These are phyloP conservation scores for Scartelaos histophorus DNA, from an alignment of 2,113 vertebrate species.

Conservation along the genomic window DNA sequence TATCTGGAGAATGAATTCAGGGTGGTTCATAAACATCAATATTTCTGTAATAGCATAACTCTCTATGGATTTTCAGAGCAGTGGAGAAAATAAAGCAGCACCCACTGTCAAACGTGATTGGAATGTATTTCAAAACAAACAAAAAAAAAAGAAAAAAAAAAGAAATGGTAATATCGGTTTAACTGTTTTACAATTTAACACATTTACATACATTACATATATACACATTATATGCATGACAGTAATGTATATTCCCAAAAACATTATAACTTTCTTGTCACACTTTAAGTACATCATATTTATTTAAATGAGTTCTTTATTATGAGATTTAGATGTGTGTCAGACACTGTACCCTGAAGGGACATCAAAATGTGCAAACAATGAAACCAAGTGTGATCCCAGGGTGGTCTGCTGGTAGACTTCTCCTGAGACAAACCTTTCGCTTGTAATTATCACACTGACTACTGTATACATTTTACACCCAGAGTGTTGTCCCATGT, in stretches of 20 bases:
- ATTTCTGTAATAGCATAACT: neutral
- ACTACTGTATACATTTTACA: constrained; percentile 1
- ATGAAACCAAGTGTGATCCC: neutral
- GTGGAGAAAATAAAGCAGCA: neutral
- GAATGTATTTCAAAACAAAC: neutral
- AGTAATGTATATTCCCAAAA: neutral
- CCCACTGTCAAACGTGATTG: neutral
- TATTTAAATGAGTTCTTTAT: neutral
- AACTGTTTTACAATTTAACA: no score
- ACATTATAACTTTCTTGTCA: neutral
- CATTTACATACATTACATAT: no score
- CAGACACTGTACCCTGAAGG: neutral
- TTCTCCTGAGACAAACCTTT: neutral
- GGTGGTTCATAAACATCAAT: neutral
- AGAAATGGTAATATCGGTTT: neutral
- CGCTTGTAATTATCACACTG: neutral
- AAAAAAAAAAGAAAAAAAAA: neutral
- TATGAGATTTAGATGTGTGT: neutral
- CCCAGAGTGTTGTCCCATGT: neutral
- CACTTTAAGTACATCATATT: neutral
- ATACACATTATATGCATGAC: no score
- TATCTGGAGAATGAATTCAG: neutral
- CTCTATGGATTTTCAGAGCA: neutral
- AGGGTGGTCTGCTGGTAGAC: neutral
- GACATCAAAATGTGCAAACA: neutral